These are phyloP conservation scores for Hyles vespertilio DNA, from an alignment of 1,140 invertebrate species.

Conservation along the genomic window DNA sequence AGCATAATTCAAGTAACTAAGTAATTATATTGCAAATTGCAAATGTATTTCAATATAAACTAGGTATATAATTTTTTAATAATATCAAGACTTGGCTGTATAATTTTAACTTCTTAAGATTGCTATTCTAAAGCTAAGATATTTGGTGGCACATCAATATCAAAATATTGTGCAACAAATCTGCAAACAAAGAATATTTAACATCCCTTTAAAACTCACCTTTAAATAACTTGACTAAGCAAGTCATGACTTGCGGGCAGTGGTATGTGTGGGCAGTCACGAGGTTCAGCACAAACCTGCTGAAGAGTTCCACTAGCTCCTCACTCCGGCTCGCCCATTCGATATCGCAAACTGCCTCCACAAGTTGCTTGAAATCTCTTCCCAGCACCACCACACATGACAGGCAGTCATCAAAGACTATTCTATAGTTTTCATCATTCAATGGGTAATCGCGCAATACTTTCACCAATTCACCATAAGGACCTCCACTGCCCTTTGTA, in stretches of 20 bases:
- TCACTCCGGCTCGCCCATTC: conserved; percentile 53
- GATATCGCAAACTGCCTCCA: conserved; percentile 56
- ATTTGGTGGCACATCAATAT: too few relatives aligned
- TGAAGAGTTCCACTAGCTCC: conserved; percentile 52
- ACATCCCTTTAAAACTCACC: conserved; percentile 32
- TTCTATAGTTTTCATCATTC: conserved; percentile 60
- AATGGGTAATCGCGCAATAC: conserved; percentile 53
- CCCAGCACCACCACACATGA: conserved; percentile 60
- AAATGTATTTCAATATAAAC: too few relatives aligned
- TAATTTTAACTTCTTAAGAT: too few relatives aligned
- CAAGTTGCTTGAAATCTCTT: conserved; percentile 51
- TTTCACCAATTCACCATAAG: conserved; percentile 61
- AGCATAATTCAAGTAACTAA: too few relatives aligned
- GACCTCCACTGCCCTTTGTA: conserved; percentile 39
- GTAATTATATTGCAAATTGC: too few relatives aligned
- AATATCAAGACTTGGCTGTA: too few relatives aligned
- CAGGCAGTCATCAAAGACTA: conserved; percentile 60
- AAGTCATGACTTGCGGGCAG: conserved; percentile 53
- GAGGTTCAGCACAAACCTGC: conserved; percentile 55
- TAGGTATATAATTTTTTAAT: too few relatives aligned
- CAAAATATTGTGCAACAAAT: neutral
- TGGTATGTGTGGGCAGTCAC: conserved; percentile 71
- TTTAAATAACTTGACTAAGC: conserved; percentile 61
- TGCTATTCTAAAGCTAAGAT: too few relatives aligned
- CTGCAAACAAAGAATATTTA: neutral